A percentile compares a stretch with the other conserved stretches of the same genome.
These are phyloP conservation scores for Lobophora halterata DNA, from an alignment of 2,888 invertebrate genomes.

Conservation along the genomic window DNA sequence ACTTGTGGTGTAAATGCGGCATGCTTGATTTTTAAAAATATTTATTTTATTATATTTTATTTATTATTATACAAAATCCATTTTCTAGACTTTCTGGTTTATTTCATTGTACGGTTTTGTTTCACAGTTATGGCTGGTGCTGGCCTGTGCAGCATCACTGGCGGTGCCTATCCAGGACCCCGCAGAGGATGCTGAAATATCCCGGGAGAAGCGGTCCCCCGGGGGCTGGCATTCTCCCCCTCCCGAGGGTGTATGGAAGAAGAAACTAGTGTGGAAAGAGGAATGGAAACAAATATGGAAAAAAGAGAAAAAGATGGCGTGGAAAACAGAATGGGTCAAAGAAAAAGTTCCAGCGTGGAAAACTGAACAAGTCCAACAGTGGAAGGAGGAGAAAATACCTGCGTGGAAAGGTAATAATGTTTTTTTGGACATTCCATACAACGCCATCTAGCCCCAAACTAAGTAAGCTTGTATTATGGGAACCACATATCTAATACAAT, in stretches of 20 bases:
- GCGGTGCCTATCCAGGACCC: slow-evolving; percentile 58
- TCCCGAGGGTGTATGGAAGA: slow-evolving; percentile 88
- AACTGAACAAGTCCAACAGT: slow-evolving; percentile 88
- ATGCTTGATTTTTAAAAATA: no score
- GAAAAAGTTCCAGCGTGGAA: slow-evolving; percentile 89
- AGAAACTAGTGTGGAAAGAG: slow-evolving; percentile 91
- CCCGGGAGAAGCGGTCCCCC: slow-evolving; percentile 80
- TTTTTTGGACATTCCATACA: no score
- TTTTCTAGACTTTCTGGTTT: neutral
- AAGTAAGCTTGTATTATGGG: no score
- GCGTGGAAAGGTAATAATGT: no score
- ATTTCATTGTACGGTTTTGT: slow-evolving; percentile 26
- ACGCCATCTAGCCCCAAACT: no score
- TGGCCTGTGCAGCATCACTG: slow-evolving; percentile 72
- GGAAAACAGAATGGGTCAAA: slow-evolving; percentile 89
- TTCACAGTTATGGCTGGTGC: slow-evolving; percentile 82
- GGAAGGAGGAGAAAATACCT: slow-evolving; percentile 88
- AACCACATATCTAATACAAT: no score
- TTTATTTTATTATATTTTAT: no score
- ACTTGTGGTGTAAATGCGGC: no score
- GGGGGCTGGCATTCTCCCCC: slow-evolving; percentile 76
- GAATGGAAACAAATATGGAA: slow-evolving; percentile 90
- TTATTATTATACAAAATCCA: neutral
- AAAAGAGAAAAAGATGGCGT: slow-evolving; percentile 85
- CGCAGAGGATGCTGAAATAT: slow-evolving; percentile 51